Base-by-base conservation (phyloP, 2,797 vertebrate genomes). In the Sebastiscus tertius region DNA sequence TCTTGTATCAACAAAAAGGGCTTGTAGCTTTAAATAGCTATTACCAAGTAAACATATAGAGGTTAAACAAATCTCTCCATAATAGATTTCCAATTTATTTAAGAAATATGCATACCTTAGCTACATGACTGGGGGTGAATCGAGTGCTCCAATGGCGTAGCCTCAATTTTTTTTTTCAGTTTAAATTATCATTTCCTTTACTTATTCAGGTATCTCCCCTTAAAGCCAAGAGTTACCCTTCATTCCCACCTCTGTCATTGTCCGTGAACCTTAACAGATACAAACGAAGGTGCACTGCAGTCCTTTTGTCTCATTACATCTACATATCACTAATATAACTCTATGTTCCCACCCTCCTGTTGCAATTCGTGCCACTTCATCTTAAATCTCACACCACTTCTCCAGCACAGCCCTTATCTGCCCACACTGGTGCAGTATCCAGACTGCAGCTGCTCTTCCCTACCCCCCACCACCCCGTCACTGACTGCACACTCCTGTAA, bases 351-450 rank as follows among this genome's bases (percentile, higher is more conserved):
- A 65, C 75, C 63, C 80, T 80, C 77, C 72, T 70, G 71, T 72
- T 76, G 66, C 62, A 68, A 61, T 73, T 69, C 63, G 4, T 39
- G 75, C 74, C 73, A 69, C 49, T 84, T 82, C 71, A 80, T 76
- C 62, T 84, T 68, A 87, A 76, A 83, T 83, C 74, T 83, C 62
- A 54, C 71, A 63, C 54, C 26, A 20, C 59, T 65, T 78, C 75
- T 72, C 22, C 36, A 60, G 59, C 56, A 54, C 42, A 26, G 68
- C 39, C 54, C 71, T 72, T 72, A 64, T 75, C 74, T 81, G 68
- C 85, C 76, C 68, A 83, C 81, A 65, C 66, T 73, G 63, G 61
- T 87, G 80, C 82, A 81, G 58, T 34, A 86, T 72, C 64, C 56
- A 75, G 65, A 78, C 83, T 80, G 76, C 78, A 88, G 75, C 68